phyloP scores from a whole-genome alignment of 2,888 invertebrate genomes.

The Xanthorhoe spadicearia region DNA sequence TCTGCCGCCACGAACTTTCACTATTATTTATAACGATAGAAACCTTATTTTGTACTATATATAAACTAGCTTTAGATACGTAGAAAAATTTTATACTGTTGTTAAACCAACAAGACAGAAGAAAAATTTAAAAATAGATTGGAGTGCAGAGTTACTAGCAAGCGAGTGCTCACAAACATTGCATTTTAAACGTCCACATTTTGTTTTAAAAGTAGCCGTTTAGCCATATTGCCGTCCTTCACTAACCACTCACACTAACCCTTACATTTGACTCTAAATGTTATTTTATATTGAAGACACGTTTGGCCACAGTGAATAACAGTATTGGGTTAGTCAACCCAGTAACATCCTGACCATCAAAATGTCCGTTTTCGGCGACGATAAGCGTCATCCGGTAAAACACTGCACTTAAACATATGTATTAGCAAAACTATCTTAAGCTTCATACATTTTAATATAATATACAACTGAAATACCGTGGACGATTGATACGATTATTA shows the following conservation, averaged over 20 bases:
- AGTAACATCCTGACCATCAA: slow-evolving; percentile 6
- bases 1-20: slow-evolving; percentile 44
- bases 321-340: slow-evolving; percentile 7
- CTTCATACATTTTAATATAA: not conserved
- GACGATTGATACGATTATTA: not conserved
- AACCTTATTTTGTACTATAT: slow-evolving; percentile 58
- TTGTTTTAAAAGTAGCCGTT: slow-evolving; percentile 31
- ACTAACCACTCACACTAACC: slow-evolving; percentile 27
- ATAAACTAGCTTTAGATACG: slow-evolving; percentile 41
- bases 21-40: slow-evolving; percentile 21
- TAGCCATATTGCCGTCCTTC: slow-evolving; percentile 30
- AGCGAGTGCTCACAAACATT: slow-evolving; percentile 51
- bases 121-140: slow-evolving; percentile 33
- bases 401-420: slow-evolving; percentile 1
- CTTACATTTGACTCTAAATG: slow-evolving; percentile 22
- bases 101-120: slow-evolving; percentile 30
- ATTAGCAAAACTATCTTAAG: not conserved
- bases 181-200: slow-evolving; percentile 36
- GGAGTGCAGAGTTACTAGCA: slow-evolving; percentile 59
- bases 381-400: slow-evolving; percentile 5
- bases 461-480: not conserved
- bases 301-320: slow-evolving; percentile 21
- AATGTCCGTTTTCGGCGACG: slow-evolving; percentile 8
- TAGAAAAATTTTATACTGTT: slow-evolving; percentile 32
- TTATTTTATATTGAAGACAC: slow-evolving; percentile 19